phyloP scores from a whole-genome alignment of 1,140 invertebrate species.

The Sweltsa coloradensis region DNA sequence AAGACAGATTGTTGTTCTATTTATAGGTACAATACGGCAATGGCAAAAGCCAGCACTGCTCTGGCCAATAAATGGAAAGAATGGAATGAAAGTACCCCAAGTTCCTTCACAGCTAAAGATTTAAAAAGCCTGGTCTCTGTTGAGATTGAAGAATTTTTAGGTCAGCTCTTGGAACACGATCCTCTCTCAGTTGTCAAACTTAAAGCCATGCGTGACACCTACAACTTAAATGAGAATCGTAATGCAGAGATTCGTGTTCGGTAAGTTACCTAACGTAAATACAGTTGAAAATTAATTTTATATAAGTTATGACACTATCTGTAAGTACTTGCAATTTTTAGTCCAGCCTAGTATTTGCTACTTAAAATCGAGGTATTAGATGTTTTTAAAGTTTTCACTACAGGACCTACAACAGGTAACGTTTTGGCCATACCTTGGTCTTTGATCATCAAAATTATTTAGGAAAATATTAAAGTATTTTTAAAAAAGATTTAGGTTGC shows the following conservation, averaged over 20 bases:
- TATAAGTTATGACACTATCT: background rate
- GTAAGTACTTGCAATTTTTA: background rate
- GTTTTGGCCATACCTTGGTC: background rate
- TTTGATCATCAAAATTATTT: too few species aligned
- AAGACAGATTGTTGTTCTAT: slow-evolving; percentile 1
- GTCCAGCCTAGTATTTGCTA: background rate
- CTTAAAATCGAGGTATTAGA: background rate
- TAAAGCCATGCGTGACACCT: slow-evolving; percentile 46
- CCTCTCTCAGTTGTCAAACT: slow-evolving; percentile 44
- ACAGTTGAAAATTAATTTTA: background rate
- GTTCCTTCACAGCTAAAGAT: slow-evolving; percentile 36
- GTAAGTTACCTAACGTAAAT: slow-evolving; percentile 22
- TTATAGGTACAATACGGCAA: slow-evolving; percentile 53
- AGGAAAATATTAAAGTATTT: too few species aligned
- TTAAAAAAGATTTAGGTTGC: too few species aligned
- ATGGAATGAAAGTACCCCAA: slow-evolving; percentile 30
- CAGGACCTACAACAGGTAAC: background rate
- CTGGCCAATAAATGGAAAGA: slow-evolving; percentile 42
- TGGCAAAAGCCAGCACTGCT: slow-evolving; percentile 47
- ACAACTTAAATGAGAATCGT: slow-evolving; percentile 48
- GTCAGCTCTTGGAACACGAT: slow-evolving; percentile 46
- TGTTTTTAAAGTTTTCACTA: slow-evolving; percentile 1
- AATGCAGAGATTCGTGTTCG: slow-evolving; percentile 67
- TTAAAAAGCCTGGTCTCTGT: slow-evolving; percentile 43
- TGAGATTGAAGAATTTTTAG: slow-evolving; percentile 62